A percentile compares a stretch with the other conserved stretches of the same genome.
Conservation (phyloP, 2,797 vertebrate species). For the Sciurus carolinensis region DNA sequence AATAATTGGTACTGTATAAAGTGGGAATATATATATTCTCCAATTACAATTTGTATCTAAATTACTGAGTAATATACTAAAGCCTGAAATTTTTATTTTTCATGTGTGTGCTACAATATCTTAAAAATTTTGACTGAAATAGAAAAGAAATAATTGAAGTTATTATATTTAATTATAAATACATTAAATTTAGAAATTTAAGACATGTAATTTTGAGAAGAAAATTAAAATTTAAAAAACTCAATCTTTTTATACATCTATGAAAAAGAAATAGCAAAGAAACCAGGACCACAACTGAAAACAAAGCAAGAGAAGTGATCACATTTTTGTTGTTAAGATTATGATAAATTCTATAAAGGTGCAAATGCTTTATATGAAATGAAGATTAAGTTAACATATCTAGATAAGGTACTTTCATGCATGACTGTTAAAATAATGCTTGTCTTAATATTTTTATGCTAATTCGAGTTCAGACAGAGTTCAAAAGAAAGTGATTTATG, state of each 20-base stretch:
- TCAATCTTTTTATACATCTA: not conserved
- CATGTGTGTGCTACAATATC: not conserved
- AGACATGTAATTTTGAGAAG: slow-evolving; percentile 9
- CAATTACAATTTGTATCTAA: not conserved
- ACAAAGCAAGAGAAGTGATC: not conserved
- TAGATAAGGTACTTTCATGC: not conserved
- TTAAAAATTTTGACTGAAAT: not conserved
- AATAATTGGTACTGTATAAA: not conserved
- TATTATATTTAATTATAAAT: not conserved
- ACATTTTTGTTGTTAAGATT: slow-evolving; percentile 39
- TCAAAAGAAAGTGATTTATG: slow-evolving; percentile 80
- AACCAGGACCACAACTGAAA: not conserved
- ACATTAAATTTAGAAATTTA: not conserved
- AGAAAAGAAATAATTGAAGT: not conserved
- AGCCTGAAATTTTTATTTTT: slow-evolving; percentile 2
- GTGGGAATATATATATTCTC: not conserved
- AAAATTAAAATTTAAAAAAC: slow-evolving; percentile 18
- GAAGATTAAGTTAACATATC: slow-evolving; percentile 36
- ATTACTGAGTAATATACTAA: not conserved
- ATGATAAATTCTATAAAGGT: slow-evolving; percentile 29
- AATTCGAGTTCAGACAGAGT: slow-evolving; percentile 80
- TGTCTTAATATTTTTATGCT: slow-evolving; percentile 70
- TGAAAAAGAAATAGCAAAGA: not conserved
- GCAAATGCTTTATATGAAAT: slow-evolving; percentile 34
- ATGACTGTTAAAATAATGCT: slow-evolving; percentile 33